Evolutionary conservation across 1,140 invertebrate genomes (phyloP), one percentile per base, ranked within the genome.

Genomic region (Ceratina calcarata): DNA sequence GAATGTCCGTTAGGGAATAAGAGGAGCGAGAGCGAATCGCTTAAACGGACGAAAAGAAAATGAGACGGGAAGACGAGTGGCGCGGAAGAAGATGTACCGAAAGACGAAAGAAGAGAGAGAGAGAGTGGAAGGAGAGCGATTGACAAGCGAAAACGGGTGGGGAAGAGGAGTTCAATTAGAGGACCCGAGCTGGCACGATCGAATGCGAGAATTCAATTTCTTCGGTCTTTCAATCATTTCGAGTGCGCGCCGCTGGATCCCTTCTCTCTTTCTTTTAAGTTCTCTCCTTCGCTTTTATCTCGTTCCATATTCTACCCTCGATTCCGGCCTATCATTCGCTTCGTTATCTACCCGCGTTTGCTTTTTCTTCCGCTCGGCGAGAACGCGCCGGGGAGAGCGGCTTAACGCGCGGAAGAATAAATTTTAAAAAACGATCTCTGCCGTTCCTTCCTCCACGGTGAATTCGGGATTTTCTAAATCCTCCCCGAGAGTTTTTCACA

Each of bases 121-220:
- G n/a, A 57, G 16, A 61, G 61, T 37, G 37, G 49, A 57, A 24
- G 58, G 45, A n/a, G 58, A n/a, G 73, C 16, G 49, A 78, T 62
- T 72, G 76, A 78, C 76, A 71, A 72, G 49, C 18, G 76, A 78
- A 71, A 64, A 24, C 20, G 20, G 70, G 79, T 16, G 64, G 60
- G 82, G 87, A 86, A 77, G 82, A 89, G 88, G 86, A 85, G 86
- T 89, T 89, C 88, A 89, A 89, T 89, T 89, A 89, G 86, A 89
- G 80, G 61, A 82, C 69, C 70, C 79, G 72, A 77, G 84, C 65
- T 82, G 83, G 85, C 80, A 80, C 86, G 80, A 85, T 89, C 86
- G 85, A 88, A 84, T 81, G 78, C 80, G 85, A 87, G 86, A 89
- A 89, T 89, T 89, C 85, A 89, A 89, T 89, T 89, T 89, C 86